Conservation (phyloP, 2,797 vertebrate genomes). For the Serranus cabrilla region DNA sequence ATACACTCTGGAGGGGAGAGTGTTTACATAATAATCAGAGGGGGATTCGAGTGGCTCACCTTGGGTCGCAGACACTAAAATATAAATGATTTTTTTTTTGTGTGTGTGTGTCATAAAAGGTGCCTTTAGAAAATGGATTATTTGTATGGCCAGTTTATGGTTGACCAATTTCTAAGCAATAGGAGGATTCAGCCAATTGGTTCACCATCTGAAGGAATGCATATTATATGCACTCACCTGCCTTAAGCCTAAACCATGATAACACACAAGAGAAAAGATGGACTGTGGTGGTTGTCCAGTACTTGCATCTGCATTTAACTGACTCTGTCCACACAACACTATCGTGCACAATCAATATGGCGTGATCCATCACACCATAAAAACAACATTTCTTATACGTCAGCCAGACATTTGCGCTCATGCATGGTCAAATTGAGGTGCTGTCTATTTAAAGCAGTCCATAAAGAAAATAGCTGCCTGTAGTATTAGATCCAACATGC, state of each 20-base stretch:
- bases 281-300: not conserved
- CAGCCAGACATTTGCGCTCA: conserved; percentile 37
- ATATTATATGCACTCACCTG: conserved; percentile 22
- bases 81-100: conserved; percentile 50
- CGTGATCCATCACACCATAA: conserved; percentile 36
- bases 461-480: conserved; percentile 60
- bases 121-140: conserved; percentile 48
- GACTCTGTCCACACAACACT: conserved; percentile 4
- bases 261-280: conserved; percentile 14
- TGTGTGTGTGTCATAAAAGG: conserved; percentile 59
- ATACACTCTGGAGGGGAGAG: conserved; percentile 56
- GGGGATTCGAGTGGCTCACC: conserved; percentile 64
- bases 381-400: conserved; percentile 40
- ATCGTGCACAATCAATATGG: conserved; percentile 2
- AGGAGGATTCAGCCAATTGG: conserved; percentile 42
- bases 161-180: conserved; percentile 47
- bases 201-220: conserved; percentile 42
- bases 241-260: conserved; percentile 5
- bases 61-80: conserved; percentile 64
- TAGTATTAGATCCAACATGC: conserved; percentile 57
- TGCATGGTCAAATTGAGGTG: conserved; percentile 36
- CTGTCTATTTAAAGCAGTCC: conserved; percentile 53
- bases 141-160: conserved; percentile 62
- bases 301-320: conserved; percentile 1
- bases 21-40: conserved; percentile 75